Conservation (phyloP, 2,888 invertebrate genomes). For the Limnephilus auricula region DNA sequence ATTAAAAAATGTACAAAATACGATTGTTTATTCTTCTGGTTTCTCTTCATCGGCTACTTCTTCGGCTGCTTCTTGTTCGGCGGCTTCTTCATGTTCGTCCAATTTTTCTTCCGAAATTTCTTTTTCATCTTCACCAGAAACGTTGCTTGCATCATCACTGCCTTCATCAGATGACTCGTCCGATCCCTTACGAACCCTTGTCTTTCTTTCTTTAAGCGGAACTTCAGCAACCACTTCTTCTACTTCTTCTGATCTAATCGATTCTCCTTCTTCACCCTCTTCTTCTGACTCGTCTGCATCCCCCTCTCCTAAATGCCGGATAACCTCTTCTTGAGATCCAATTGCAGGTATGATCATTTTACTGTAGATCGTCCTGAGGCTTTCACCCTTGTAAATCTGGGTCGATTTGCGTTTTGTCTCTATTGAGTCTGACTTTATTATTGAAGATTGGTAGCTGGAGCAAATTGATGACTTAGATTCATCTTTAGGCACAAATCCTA, state of each 20-base stretch:
- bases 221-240: neutral
- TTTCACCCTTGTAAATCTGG: conserved; percentile 25
- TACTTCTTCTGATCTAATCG: neutral
- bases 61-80: neutral
- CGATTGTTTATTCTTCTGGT: neutral
- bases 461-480: conserved; percentile 68
- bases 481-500: conserved; percentile 81
- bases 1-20: neutral
- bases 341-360: conserved; percentile 46
- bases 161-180: neutral
- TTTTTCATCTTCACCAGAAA: neutral
- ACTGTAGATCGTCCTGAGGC: conserved; percentile 51
- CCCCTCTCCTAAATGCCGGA: conserved; percentile 7
- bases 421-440: conserved; percentile 49
- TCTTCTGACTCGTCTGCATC: conserved; percentile 28
- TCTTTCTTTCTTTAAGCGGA: neutral
- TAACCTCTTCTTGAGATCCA: conserved; percentile 25
- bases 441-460: conserved; percentile 57
- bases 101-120: neutral
- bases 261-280: neutral
- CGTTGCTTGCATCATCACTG: neutral
- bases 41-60: conserved; percentile 7
- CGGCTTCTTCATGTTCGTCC: neutral
- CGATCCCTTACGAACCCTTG: neutral
- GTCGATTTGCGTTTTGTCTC: conserved; percentile 62